phyloP scores from a whole-genome alignment of 2,797 vertebrate species.

The Gorsachius magnificus region DNA sequence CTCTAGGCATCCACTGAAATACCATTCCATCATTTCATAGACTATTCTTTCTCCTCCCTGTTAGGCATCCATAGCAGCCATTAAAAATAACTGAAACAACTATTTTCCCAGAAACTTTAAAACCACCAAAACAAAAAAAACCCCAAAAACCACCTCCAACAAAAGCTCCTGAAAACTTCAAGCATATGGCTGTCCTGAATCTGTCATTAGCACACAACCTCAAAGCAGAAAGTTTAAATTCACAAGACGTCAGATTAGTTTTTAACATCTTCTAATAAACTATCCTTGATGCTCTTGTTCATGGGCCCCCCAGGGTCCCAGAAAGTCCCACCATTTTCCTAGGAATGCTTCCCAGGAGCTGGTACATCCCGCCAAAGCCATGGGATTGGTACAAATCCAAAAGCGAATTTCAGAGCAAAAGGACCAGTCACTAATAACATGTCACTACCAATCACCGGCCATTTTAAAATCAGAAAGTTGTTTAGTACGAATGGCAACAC shows the following conservation, averaged over 20 bases:
- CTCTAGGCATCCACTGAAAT: neutral
- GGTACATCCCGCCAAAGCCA: neutral
- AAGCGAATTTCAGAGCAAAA: neutral
- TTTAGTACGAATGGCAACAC: rapidly evolving
- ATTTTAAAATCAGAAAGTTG: neutral
- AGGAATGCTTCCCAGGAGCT: neutral
- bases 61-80: neutral
- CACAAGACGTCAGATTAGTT: neutral
- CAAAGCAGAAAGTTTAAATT: neutral
- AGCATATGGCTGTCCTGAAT: neutral
- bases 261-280: neutral
- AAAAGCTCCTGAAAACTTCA: neutral
- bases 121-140: neutral
- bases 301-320: neutral
- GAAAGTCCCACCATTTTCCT: neutral
- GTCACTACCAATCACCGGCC: neutral
- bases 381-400: neutral
- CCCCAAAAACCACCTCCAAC: neutral
- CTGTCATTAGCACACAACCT: neutral
- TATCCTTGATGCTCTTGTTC: no score
- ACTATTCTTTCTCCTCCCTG: neutral
- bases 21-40: neutral
- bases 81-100: neutral
- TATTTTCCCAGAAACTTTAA: neutral
- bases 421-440: rapidly evolving